Evolutionary conservation across 2,888 invertebrate genomes (phyloP), one percentile per base, ranked within the genome.

Genomic region (Apodemia mormo): DNA sequence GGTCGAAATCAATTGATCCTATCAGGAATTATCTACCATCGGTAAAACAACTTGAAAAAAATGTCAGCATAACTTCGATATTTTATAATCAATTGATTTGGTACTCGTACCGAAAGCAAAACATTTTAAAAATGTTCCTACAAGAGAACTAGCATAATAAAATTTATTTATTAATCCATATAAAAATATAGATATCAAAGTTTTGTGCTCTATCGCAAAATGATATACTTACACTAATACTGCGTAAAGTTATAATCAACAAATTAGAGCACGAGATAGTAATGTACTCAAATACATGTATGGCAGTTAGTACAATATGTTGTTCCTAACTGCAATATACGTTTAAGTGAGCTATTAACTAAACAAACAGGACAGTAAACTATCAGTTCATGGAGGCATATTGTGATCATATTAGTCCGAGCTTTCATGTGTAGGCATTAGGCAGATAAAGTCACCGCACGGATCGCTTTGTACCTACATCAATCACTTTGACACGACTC

Each of bases 401-500:
- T 80, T 81, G 81, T 82, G 82, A 76, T 77, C 77, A 80, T 80
- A 83, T 85, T 85, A 84, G 80, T 77, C 81, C 79, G 83, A 84
- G 83, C 82, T 49, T 49, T 49, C 49, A 84, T 71, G 64, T 72
- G 80, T 80, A 81, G 79, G 77, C 83, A 83, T 85, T 86, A 82
- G 81, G 81, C 83, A 86, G 88, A 90, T 90, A 90, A 88, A 89
- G 88, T 89, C 86, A 80, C 85, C 82, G 82, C 79, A 78, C 79
- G 84, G 83, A 85, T 85, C 85, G 85, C 83, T 82, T 78, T 79
- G 80, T 74, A 75, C 76, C 76, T 78, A 86, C 90, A 92, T 92
- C 92, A 92, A 92, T 92, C 92, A 92, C 86, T 80, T 81, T 88
- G 89, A 92, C 92, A 88, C 87, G 89, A 89, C 88, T 90, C 82